phyloP scores from a whole-genome alignment of 2,888 invertebrate genomes.

The Synergus itoensis region DNA sequence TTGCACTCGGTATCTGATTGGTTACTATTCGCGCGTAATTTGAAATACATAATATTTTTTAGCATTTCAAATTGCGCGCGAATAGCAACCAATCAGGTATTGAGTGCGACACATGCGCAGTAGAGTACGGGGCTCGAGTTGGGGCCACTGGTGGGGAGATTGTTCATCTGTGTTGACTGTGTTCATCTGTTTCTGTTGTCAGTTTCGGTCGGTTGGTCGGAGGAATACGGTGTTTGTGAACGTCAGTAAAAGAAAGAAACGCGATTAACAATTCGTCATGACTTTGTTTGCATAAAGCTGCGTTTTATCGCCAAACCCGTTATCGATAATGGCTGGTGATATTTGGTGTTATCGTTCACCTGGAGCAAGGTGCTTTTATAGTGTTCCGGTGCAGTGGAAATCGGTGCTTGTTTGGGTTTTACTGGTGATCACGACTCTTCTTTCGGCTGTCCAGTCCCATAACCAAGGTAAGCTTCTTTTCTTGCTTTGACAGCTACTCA shows the following conservation, averaged over 20 bases:
- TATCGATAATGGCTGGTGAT: slow-evolving; percentile 69
- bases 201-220: slow-evolving; percentile 58
- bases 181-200: slow-evolving; percentile 2
- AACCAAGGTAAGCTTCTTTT: slow-evolving; percentile 68
- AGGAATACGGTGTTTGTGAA: slow-evolving; percentile 59
- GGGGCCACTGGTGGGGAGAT: too few species aligned
- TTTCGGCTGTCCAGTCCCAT: slow-evolving; percentile 60
- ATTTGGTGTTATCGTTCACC: slow-evolving; percentile 59
- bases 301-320: slow-evolving; percentile 44
- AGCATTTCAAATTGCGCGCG: too few species aligned
- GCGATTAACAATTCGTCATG: slow-evolving; percentile 60
- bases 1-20: too few species aligned
- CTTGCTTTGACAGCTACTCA: slow-evolving; percentile 11
- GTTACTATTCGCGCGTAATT: too few species aligned
- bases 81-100: too few species aligned
- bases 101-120: too few species aligned
- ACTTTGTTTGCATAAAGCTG: slow-evolving; percentile 61
- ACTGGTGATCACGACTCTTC: slow-evolving; percentile 61
- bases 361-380: slow-evolving; percentile 41
- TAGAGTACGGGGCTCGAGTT: too few species aligned
- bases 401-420: slow-evolving; percentile 66
- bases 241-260: slow-evolving; percentile 48
- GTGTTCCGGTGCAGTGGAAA: slow-evolving; percentile 61
- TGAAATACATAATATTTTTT: too few species aligned
- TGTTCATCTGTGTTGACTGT: not conserved